Conservation (phyloP, 2,797 vertebrate genomes). For the Sebastes taczanowskii region DNA sequence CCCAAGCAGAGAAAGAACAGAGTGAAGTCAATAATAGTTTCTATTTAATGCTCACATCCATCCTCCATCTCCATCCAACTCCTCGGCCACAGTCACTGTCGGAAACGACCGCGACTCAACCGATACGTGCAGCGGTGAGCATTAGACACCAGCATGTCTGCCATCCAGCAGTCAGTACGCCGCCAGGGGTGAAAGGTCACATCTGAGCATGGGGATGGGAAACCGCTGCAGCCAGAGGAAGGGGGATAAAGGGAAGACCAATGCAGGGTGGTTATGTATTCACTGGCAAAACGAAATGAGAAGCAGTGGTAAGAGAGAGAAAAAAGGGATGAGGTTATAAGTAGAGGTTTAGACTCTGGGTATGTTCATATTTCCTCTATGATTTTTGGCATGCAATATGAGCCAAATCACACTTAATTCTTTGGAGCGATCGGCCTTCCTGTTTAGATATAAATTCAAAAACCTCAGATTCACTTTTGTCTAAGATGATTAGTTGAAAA, state of each 20-base stretch:
- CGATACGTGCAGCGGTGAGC: background rate
- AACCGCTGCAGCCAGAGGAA: constrained; percentile 19
- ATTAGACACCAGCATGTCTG: constrained; percentile 40
- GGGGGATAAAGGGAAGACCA: constrained; percentile 4
- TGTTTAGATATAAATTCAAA: constrained; percentile 13
- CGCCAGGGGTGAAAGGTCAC: constrained; percentile 45
- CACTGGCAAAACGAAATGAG: constrained; percentile 13
- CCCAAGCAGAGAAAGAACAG: background rate
- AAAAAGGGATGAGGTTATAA: background rate
- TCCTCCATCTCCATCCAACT: constrained; percentile 13
- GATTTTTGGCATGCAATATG: constrained; percentile 2
- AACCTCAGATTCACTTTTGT: constrained; percentile 8
- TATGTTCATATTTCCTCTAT: constrained; percentile 30
- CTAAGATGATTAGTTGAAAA: constrained; percentile 7
- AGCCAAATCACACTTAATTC: constrained; percentile 21
- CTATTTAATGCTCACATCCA: constrained; percentile 18
- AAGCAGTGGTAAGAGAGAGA: constrained; percentile 4
- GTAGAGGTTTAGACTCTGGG: constrained; percentile 14
- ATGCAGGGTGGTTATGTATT: constrained; percentile 8
- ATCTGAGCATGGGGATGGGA: constrained; percentile 38
- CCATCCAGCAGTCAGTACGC: constrained; percentile 13
- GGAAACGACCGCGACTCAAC: constrained; percentile 15
- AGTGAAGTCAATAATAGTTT: constrained; percentile 37
- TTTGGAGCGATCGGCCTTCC: background rate
- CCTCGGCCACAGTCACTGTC: constrained; percentile 5